phyloP scores from a whole-genome alignment of 2,888 invertebrate genomes.

The Watsonalla cultraria region DNA sequence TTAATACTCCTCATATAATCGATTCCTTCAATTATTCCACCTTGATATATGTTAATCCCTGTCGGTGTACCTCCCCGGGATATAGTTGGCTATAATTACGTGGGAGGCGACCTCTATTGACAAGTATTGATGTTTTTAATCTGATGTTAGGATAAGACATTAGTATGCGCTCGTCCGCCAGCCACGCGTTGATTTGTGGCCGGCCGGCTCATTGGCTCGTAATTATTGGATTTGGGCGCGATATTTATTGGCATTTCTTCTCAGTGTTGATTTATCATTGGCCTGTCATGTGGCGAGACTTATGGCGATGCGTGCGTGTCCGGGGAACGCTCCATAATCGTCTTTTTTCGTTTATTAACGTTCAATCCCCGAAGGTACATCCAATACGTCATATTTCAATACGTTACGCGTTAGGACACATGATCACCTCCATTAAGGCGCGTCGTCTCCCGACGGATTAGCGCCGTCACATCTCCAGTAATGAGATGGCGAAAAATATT shows the following conservation, averaged over 20 bases:
- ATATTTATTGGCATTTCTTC: constrained; percentile 75
- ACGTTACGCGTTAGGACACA: constrained; percentile 70
- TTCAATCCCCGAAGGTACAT: constrained; percentile 58
- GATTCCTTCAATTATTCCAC: constrained; percentile 77
- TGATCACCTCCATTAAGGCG: constrained; percentile 72
- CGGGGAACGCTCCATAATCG: constrained; percentile 40
- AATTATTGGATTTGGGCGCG: constrained; percentile 76
- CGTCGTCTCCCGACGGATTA: constrained; percentile 73
- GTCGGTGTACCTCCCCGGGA: constrained; percentile 68
- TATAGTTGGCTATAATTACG: constrained; percentile 77
- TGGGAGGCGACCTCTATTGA: constrained; percentile 77
- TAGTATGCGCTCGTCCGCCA: constrained; percentile 69
- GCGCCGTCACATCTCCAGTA: constrained; percentile 59
- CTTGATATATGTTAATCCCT: constrained; percentile 76
- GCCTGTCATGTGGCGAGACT: constrained; percentile 56
- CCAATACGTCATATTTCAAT: constrained; percentile 74
- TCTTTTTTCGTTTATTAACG: constrained; percentile 60
- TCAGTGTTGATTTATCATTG: constrained; percentile 71
- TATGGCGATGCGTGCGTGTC: constrained; percentile 54
- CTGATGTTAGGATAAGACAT: constrained; percentile 77
- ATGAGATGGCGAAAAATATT: constrained; percentile 75
- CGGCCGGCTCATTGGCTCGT: constrained; percentile 70
- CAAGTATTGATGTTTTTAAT: constrained; percentile 79
- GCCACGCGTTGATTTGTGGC: constrained; percentile 70
- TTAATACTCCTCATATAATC: constrained; percentile 78